phyloP scores from a whole-genome alignment of 2,797 vertebrate species.

The Atherinosoma microstoma region DNA sequence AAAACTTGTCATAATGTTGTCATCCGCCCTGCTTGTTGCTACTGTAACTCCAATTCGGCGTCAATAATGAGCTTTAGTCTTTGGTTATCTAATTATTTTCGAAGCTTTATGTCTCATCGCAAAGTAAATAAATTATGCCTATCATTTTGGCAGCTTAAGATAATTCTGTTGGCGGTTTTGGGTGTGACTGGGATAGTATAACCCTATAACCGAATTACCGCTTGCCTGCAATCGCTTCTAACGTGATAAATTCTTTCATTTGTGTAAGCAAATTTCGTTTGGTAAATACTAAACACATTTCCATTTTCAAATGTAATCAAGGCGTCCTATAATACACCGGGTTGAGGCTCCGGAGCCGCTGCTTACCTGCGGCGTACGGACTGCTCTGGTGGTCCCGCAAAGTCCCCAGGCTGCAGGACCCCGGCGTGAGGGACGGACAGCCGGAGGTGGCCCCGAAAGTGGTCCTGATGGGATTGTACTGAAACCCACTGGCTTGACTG shows the following conservation, averaged over 20 bases:
- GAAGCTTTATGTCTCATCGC: constrained; percentile 99
- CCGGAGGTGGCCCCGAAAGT: constrained; percentile 98
- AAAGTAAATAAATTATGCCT: constrained; percentile 99
- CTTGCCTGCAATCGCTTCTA: constrained; percentile 99
- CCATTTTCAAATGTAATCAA: constrained; percentile 99
- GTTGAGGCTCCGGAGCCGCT: constrained; percentile 85
- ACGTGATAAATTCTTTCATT: constrained; percentile 99
- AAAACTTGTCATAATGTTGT: constrained; percentile 85
- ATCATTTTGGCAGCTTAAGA: constrained; percentile 99
- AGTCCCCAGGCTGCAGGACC: constrained; percentile 98
- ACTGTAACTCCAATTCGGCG: constrained; percentile 87
- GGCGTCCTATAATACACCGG: constrained; percentile 91
- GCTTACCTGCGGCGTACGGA: constrained; percentile 99
- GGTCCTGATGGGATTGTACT: constrained; percentile 99
- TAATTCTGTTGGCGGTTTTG: constrained; percentile 99
- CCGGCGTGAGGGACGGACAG: constrained; percentile 98
- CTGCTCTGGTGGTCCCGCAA: constrained; percentile 99
- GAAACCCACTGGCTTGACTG: constrained; percentile 99
- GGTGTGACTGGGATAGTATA: constrained; percentile 99
- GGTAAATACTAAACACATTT: constrained; percentile 99
- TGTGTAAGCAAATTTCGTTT: constrained; percentile 99
- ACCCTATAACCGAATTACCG: constrained; percentile 99
- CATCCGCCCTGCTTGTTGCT: constrained; percentile 69
- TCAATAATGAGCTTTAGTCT: constrained; percentile 99
- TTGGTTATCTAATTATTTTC: constrained; percentile 99